phyloP scores from a whole-genome alignment of 2,797 vertebrate species.

The Peromyscus eremicus region DNA sequence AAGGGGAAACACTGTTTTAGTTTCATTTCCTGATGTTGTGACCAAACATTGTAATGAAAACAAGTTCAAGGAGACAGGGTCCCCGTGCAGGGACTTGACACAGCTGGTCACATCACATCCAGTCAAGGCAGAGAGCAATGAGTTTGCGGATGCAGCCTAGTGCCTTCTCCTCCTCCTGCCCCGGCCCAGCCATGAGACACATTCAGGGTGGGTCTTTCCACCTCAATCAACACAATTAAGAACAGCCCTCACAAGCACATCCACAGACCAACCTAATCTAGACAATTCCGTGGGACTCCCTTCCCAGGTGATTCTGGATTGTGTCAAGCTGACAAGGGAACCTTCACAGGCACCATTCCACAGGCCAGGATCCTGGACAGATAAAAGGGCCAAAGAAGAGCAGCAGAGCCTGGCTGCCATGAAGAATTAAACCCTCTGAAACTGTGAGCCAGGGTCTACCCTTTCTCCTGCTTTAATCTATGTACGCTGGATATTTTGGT shows the following conservation, averaged over 20 bases:
- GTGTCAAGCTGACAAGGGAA: background rate
- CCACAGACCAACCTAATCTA: background rate
- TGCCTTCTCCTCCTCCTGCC: background rate
- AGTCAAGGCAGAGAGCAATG: background rate
- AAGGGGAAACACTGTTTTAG: background rate
- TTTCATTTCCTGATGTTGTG: background rate
- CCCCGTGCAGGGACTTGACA: background rate
- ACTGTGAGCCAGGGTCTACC: background rate
- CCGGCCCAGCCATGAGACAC: background rate
- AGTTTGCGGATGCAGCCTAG: accelerated
- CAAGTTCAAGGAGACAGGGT: background rate
- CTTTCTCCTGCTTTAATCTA: background rate
- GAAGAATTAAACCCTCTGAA: background rate
- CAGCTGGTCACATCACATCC: background rate
- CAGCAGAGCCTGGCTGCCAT: background rate
- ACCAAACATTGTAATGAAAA: background rate
- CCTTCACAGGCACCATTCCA: background rate
- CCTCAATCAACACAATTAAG: background rate
- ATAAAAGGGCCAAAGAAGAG: background rate
- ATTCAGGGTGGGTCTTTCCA: background rate
- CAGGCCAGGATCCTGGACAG: background rate
- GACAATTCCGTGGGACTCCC: too few relatives aligned
- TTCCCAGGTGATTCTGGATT: background rate
- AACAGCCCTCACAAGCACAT: background rate
- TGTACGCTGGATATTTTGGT: background rate